Conservation (phyloP, 2,888 invertebrate species). For the Epinotia demarniana region DNA sequence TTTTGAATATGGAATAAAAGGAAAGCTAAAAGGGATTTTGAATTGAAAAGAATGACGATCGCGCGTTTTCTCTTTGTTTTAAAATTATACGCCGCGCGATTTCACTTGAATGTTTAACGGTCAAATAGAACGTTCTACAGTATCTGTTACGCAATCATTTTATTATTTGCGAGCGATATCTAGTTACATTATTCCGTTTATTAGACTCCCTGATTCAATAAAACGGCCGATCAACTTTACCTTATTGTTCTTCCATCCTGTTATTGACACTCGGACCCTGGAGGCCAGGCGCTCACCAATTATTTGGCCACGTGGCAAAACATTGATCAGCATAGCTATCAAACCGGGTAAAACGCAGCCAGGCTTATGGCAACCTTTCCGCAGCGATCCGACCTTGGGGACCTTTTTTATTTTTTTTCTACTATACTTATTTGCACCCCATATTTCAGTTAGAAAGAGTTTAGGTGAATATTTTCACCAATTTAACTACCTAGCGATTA, state of each 20-base stretch:
- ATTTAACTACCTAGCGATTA: no score
- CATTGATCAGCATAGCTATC: no score
- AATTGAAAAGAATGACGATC: slow-evolving; percentile 62
- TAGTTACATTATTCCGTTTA: neutral
- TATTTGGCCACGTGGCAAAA: no score
- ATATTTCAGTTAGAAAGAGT: no score
- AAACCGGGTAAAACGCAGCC: no score
- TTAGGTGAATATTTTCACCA: no score
- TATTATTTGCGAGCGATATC: slow-evolving; percentile 4
- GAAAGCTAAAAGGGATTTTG: slow-evolving; percentile 61
- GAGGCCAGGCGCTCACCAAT: no score
- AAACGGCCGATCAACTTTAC: neutral
- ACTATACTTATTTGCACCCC: no score
- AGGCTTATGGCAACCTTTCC: no score
- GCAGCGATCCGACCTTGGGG: no score
- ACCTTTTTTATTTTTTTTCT: no score
- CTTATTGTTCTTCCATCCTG: neutral
- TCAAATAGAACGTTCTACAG: slow-evolving; percentile 30
- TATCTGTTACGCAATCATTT: slow-evolving; percentile 29
- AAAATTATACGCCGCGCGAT: slow-evolving; percentile 39
- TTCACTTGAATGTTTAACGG: slow-evolving; percentile 24
- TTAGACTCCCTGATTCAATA: neutral
- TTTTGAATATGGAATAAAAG: slow-evolving; percentile 58
- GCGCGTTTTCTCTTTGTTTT: slow-evolving; percentile 56
- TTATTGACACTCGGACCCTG: neutral